A percentile compares a stretch with the other conserved stretches of the same genome.
These are phyloP conservation scores for Tupiocoris notatus DNA, from an alignment of 2,888 invertebrate species.

Conservation along the genomic window DNA sequence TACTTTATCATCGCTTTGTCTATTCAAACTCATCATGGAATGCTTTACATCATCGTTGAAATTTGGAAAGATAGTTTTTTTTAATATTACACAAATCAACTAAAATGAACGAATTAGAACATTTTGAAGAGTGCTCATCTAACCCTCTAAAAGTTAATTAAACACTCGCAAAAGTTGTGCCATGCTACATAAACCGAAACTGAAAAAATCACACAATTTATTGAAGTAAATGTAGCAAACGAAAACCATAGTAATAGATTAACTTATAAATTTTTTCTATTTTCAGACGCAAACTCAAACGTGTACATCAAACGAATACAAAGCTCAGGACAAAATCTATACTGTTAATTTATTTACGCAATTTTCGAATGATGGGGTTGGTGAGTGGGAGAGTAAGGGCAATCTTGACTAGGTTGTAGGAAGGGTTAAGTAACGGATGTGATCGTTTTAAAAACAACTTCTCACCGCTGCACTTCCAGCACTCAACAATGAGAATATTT, in stretches of 20 bases:
- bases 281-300: not conserved
- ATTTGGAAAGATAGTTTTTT: not conserved
- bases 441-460: not conserved
- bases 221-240: not conserved
- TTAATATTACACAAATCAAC: conserved; percentile 5
- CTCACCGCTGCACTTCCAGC: not conserved
- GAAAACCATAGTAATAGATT: not conserved
- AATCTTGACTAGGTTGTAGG: not conserved
- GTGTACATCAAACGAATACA: not conserved
- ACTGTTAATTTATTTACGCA: not conserved
- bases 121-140: not conserved
- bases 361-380: not conserved
- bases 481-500: not conserved
- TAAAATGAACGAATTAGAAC: conserved; percentile 13
- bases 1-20: conserved; percentile 44
- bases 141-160: not conserved
- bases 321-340: not conserved
- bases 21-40: conserved; percentile 37
- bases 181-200: conserved; percentile 15
- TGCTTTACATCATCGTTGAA: conserved; percentile 7
- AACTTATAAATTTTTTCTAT: not conserved
- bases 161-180: not conserved
- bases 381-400: not conserved
- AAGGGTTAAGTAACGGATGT: not conserved
- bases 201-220: conserved; percentile 28